Percentiles rank a stretch among this genome's conserved stretches.
These are phyloP conservation scores for Sebastes iracundus DNA, from an alignment of 2,797 vertebrate genomes.

Conservation along the genomic window DNA sequence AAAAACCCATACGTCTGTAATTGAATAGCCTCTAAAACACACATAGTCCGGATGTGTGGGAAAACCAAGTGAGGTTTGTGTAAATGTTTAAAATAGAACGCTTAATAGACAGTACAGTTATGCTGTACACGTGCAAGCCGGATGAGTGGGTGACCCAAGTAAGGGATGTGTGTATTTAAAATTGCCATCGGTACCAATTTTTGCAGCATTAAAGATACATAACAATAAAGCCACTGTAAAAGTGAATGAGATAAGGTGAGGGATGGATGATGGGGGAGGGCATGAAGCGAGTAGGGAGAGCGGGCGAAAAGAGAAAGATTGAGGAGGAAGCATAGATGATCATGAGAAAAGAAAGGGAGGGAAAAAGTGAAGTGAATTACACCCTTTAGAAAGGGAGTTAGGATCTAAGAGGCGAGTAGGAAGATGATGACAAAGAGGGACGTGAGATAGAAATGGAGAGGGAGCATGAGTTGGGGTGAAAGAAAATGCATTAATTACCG, in stretches of 20 bases:
- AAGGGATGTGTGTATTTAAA: slow-evolving; percentile 30
- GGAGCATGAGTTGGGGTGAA: background rate
- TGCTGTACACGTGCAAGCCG: background rate
- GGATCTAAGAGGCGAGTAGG: background rate
- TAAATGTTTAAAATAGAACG: slow-evolving; percentile 21
- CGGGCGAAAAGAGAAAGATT: background rate
- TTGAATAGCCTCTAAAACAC: slow-evolving; percentile 29
- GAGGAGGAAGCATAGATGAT: slow-evolving; percentile 3
- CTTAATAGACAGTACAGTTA: background rate
- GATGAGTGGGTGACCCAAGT: slow-evolving; percentile 7
- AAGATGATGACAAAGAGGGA: background rate
- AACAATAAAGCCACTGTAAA: slow-evolving; percentile 3
- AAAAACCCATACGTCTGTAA: slow-evolving; percentile 19
- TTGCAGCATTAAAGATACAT: slow-evolving; percentile 34
- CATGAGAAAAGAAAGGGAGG: slow-evolving; percentile 7
- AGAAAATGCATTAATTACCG: slow-evolving; percentile 9
- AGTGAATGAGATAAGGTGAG: background rate
- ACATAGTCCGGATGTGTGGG: slow-evolving; percentile 2
- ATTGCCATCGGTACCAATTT: background rate
- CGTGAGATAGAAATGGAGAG: background rate
- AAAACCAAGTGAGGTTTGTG: slow-evolving; percentile 24
- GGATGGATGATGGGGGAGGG: background rate
- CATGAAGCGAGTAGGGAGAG: background rate
- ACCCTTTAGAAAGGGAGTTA: background rate
- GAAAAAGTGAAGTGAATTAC: background rate